phyloP scores from a whole-genome alignment of 1,140 invertebrate genomes.

The Drosophila equinoxialis region DNA sequence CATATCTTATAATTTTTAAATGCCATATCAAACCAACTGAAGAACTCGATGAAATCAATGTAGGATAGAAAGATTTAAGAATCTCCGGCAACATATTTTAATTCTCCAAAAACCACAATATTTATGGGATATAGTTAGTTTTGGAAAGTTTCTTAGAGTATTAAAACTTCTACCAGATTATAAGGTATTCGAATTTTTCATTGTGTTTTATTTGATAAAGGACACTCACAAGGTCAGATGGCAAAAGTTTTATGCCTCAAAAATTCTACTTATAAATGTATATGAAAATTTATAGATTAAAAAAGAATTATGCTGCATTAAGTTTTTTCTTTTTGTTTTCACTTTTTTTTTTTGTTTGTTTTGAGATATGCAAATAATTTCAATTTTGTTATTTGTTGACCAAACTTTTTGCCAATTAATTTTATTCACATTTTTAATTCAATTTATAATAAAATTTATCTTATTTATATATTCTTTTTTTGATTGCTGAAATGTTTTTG shows the following conservation, averaged over 20 bases:
- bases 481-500: slow-evolving; percentile 29
- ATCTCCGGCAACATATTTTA: no score
- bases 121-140: no score
- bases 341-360: background rate
- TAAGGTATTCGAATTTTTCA: background rate
- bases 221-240: slow-evolving; percentile 56
- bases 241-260: slow-evolving; percentile 19
- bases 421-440: slow-evolving; percentile 35
- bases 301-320: slow-evolving; percentile 4
- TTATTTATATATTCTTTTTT: slow-evolving; percentile 38
- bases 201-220: slow-evolving; percentile 16
- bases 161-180: background rate
- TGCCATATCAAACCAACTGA: no score
- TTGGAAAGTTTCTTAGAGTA: background rate
- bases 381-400: background rate
- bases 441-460: slow-evolving; percentile 37
- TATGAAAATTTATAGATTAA: slow-evolving; percentile 7
- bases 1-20: no score
- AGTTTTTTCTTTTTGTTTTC: background rate
- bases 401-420: slow-evolving; percentile 1
- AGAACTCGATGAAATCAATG: no score
- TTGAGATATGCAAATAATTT: slow-evolving; percentile 5
- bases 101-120: no score
- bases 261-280: background rate
- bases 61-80: no score